phyloP scores from a whole-genome alignment of 2,113 vertebrate genomes.

The Mungos mungo region DNA sequence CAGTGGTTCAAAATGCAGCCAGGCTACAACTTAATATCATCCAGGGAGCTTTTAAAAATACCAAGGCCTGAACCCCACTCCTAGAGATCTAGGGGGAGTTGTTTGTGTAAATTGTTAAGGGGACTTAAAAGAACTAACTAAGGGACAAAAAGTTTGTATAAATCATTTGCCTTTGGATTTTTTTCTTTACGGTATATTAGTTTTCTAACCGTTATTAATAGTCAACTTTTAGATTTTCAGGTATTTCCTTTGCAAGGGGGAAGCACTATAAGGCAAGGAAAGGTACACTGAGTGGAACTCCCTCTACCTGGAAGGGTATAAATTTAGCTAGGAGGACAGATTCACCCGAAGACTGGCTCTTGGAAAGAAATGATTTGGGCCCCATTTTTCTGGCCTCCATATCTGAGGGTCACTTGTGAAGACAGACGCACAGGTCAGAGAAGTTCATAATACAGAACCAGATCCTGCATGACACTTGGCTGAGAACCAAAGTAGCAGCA shows the following conservation, averaged over 20 bases:
- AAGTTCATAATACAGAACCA: background rate
- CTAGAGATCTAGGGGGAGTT: background rate
- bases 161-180: background rate
- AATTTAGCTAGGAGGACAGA: background rate
- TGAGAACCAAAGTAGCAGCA: background rate
- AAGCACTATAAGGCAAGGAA: background rate
- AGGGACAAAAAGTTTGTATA: background rate
- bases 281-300: background rate
- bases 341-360: background rate
- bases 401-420: background rate
- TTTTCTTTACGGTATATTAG: background rate
- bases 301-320: rapidly evolving
- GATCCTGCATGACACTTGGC: background rate
- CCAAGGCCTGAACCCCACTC: background rate
- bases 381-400: background rate
- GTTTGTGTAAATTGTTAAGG: background rate
- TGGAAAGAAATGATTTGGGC: background rate
- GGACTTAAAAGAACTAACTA: no score
- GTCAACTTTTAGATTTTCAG: background rate
- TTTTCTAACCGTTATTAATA: background rate
- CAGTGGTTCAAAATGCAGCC: background rate
- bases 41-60: background rate
- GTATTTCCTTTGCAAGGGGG: background rate
- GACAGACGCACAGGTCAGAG: background rate
- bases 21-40: background rate